These are phyloP conservation scores for Oreonectes daqikongensis DNA, from an alignment of 2,797 vertebrate genomes.

Conservation along the genomic window DNA sequence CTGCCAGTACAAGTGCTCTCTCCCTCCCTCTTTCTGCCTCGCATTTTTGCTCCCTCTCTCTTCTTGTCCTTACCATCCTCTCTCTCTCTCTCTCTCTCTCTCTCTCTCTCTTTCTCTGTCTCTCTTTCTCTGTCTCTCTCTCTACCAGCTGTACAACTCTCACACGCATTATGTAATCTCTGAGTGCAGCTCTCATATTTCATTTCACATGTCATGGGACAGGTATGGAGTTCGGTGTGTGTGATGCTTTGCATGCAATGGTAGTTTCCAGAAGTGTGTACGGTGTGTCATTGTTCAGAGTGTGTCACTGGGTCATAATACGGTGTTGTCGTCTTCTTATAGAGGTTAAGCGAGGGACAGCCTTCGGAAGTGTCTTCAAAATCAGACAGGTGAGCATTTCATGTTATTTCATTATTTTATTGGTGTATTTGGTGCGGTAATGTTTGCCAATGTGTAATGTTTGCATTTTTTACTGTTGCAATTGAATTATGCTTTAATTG, in stretches of 20 bases:
- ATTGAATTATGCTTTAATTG: too few relatives aligned
- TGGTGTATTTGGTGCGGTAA: not conserved
- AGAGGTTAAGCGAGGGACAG: constrained; percentile 49
- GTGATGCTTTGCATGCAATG: not conserved
- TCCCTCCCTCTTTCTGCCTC: not conserved
- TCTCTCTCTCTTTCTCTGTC: constrained; percentile 19
- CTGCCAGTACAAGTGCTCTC: constrained; percentile 40
- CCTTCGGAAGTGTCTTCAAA: constrained; percentile 29
- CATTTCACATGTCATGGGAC: constrained; percentile 39
- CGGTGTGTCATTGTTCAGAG: not conserved
- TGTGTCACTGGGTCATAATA: constrained; percentile 17
- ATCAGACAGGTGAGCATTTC: constrained; percentile 48
- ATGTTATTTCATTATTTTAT: not conserved
- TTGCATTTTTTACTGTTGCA: not conserved
- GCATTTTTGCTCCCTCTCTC: not conserved
- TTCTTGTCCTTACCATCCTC: not conserved
- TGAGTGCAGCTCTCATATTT: constrained; percentile 9
- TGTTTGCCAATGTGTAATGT: too few relatives aligned
- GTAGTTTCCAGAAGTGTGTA: constrained; percentile 3
- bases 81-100: constrained; percentile 24
- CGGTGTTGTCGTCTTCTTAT: constrained; percentile 6
- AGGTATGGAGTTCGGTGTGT: constrained; percentile 38
- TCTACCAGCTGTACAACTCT: constrained; percentile 38
- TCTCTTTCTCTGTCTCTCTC: constrained; percentile 21
- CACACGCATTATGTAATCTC: constrained; percentile 55